Percentiles rank a stretch among this genome's conserved stretches.
These are phyloP conservation scores for Plecturocebus donacophilus DNA, from an alignment of 2,113 vertebrate species.

Conservation along the genomic window DNA sequence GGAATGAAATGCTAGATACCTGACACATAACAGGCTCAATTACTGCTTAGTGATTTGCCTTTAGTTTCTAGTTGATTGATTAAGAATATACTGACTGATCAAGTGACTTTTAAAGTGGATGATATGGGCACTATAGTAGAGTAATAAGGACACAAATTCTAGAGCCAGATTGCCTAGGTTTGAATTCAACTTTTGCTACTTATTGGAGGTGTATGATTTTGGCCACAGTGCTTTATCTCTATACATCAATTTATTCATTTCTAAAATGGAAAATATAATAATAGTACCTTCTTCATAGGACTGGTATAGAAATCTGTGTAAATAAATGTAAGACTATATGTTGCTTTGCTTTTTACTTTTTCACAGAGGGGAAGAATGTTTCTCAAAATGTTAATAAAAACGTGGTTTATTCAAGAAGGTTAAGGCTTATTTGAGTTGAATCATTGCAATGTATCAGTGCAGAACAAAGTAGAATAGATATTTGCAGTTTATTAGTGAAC, in stretches of 20 bases:
- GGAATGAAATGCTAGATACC: background rate
- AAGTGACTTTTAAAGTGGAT: background rate
- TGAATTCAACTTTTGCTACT: background rate
- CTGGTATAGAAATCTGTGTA: background rate
- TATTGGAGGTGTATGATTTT: background rate
- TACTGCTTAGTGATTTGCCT: background rate
- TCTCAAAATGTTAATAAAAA: conserved; percentile 14
- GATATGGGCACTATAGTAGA: background rate
- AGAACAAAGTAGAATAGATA: background rate
- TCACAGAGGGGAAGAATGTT: background rate
- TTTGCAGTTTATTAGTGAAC: background rate
- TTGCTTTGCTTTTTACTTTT: background rate
- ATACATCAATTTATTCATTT: background rate
- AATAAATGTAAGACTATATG: background rate
- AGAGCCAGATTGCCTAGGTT: background rate
- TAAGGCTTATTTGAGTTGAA: background rate
- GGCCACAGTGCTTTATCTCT: background rate
- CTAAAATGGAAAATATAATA: background rate
- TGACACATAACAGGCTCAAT: background rate
- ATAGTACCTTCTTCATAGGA: background rate
- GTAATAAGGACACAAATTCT: background rate
- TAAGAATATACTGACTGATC: background rate
- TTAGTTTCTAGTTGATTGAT: background rate
- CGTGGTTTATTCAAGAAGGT: background rate
- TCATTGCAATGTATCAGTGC: background rate